These are phyloP conservation scores for Salpingus planirostris DNA, from an alignment of 2,888 invertebrate species.

Conservation along the genomic window DNA sequence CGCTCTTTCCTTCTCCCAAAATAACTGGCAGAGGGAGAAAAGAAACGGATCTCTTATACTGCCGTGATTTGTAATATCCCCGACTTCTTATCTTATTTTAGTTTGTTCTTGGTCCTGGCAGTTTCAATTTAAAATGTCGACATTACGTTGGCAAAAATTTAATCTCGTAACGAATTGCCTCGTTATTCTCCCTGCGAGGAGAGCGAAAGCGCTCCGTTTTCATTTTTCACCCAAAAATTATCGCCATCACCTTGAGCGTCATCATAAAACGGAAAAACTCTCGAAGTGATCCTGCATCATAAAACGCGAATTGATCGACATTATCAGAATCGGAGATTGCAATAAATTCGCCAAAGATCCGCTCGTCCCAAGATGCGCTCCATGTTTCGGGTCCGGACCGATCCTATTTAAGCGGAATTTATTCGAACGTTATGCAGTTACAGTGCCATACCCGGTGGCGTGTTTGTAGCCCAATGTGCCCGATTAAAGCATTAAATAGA, in stretches of 20 bases:
- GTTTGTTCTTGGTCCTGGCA: constrained; percentile 17
- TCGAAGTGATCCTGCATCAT: no score
- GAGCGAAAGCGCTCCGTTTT: constrained; percentile 8
- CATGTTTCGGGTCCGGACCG: neutral
- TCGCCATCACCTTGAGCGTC: no score
- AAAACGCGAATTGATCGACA: no score
- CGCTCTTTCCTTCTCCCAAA: no score
- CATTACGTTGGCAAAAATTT: constrained; percentile 16
- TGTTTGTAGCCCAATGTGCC: constrained; percentile 19
- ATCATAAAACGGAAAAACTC: no score
- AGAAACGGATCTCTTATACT: constrained; percentile 7
- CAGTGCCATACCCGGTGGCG: constrained; percentile 17
- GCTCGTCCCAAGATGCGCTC: no score
- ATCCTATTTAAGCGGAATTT: constrained; percentile 17
- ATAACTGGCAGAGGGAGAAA: no score
- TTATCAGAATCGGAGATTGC: no score
- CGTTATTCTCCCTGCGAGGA: constrained; percentile 8
- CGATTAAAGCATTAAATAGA: constrained; percentile 28
- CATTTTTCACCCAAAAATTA: constrained; percentile 13
- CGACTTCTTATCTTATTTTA: constrained; percentile 16
- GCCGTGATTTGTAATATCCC: constrained; percentile 16
- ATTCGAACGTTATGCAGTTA: constrained; percentile 20
- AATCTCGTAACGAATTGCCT: constrained; percentile 17
- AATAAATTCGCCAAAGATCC: no score
- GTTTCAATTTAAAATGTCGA: constrained; percentile 17